Base-by-base conservation (phyloP, 2,797 vertebrate species). In the Eulemur rubriventer region DNA sequence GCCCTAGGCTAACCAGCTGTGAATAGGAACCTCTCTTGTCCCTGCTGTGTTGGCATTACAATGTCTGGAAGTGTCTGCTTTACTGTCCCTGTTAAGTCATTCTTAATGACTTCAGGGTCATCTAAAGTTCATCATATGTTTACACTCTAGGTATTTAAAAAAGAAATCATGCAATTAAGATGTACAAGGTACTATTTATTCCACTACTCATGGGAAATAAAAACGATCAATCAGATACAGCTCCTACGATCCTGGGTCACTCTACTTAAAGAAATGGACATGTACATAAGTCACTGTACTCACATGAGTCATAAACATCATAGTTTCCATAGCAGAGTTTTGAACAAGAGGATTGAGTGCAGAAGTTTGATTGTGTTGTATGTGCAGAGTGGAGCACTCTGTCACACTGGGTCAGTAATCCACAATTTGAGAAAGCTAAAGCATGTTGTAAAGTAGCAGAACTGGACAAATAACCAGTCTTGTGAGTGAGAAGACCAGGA, bases 41-140 rank as follows among this genome's bases (percentile, higher is more conserved):
- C 63, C 33, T 72, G 4, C 6, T 43, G 1, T 46, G 10, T 38
- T 0, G 0, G 35, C n/a, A 20, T n/a, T 59, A 8, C 10, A 14
- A 38, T 7, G 8, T 81, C 38, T 63, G 30, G 11, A 20, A 9
- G 7, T 46, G 13, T 16, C 86, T 38, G 57, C 33, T 4, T 33
- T 26, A 2, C 33, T 65, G 57, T 67, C 67, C 69, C 22, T 57
- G 4, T 16, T 57, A 73, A 63, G 26, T 48, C 43, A 35, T 69
- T 72, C 73, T 52, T 41, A 33, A 35, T 20, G 18, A 38, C 2
- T 59, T 50, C 16, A 7, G 38, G 11, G 38, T 70, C 20, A 18
- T 38, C 69, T 78, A 1, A 16, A 6, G 4, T 52, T 28, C 26
- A 28, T n/a, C 33, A 65, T 18, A 65, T 65, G 16, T 65, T 65